Evolutionary conservation across 2,797 vertebrate genomes (phyloP).

Genomic region (Jordanella pulchra): DNA sequence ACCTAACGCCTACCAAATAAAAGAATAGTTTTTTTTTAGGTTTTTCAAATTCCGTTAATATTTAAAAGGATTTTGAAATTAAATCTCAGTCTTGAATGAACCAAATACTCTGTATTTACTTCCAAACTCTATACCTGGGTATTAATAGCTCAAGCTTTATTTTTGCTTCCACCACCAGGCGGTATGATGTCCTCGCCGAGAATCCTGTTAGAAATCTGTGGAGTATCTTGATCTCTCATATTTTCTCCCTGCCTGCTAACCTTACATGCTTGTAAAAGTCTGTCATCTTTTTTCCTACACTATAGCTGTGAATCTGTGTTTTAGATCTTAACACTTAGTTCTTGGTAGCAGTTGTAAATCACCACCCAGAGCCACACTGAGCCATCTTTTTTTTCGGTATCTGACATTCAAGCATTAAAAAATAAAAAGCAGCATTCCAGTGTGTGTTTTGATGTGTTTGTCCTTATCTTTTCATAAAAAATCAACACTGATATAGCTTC

Average conservation of each 20-base stretch:
- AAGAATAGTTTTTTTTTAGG: background rate
- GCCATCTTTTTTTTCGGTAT: slow-evolving; percentile 60
- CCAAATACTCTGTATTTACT: background rate
- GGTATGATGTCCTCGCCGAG: slow-evolving; percentile 18
- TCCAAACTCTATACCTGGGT: background rate
- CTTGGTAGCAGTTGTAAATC: slow-evolving; percentile 52
- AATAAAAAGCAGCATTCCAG: slow-evolving; percentile 29
- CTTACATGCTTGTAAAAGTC: slow-evolving; percentile 43
- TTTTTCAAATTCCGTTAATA: background rate
- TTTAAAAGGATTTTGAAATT: background rate
- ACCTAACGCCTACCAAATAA: background rate
- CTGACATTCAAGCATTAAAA: slow-evolving; percentile 54
- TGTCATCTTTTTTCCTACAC: slow-evolving; percentile 40
- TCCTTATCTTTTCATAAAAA: slow-evolving; percentile 41
- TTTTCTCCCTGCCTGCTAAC: slow-evolving; percentile 32
- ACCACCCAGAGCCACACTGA: slow-evolving; percentile 53
- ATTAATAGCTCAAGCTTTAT: background rate
- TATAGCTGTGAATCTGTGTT: slow-evolving; percentile 58
- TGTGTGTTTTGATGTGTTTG: slow-evolving; percentile 19
- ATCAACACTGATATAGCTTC: slow-evolving; percentile 27
- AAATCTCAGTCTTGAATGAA: background rate
- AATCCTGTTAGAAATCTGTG: slow-evolving; percentile 13
- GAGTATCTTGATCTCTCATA: slow-evolving; percentile 33
- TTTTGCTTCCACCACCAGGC: slow-evolving; percentile 6
- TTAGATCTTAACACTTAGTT: slow-evolving; percentile 60